These are phyloP conservation scores for Synanthedon myopaeformis DNA, from an alignment of 2,888 invertebrate genomes.

Conservation along the genomic window DNA sequence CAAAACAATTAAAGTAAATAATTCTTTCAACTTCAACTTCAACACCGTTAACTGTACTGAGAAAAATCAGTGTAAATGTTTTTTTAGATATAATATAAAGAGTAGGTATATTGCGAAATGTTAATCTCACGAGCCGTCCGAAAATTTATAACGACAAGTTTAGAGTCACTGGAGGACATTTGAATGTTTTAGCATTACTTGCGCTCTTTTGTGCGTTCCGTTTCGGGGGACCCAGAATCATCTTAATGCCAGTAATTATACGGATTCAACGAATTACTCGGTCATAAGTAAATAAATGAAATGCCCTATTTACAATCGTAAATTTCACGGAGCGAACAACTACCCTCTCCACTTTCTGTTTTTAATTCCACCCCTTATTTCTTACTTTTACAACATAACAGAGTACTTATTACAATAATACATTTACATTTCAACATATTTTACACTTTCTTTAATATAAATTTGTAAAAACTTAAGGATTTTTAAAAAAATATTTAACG, in stretches of 20 bases:
- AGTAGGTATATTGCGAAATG: not conserved
- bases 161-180: constrained; percentile 37
- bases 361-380: constrained; percentile 8
- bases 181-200: constrained; percentile 65
- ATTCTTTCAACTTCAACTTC: too few species aligned
- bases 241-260: constrained; percentile 71
- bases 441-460: not conserved
- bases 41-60: too few species aligned
- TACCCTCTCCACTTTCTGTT: not conserved
- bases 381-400: constrained; percentile 7
- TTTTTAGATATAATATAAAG: not conserved
- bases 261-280: constrained; percentile 67
- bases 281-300: constrained; percentile 66
- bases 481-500: too few species aligned
- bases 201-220: constrained; percentile 38
- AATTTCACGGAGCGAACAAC: constrained; percentile 28
- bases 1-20: too few species aligned
- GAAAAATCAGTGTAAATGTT: too few species aligned
- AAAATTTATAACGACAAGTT: constrained; percentile 41
- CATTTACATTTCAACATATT: not conserved
- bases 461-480: not conserved
- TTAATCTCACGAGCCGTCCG: not conserved
- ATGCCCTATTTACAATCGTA: constrained; percentile 66
- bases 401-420: constrained; percentile 3
- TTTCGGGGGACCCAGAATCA: constrained; percentile 52